Base-by-base conservation (phyloP, 1,140 invertebrate genomes). In the Microplitis demolitor region DNA sequence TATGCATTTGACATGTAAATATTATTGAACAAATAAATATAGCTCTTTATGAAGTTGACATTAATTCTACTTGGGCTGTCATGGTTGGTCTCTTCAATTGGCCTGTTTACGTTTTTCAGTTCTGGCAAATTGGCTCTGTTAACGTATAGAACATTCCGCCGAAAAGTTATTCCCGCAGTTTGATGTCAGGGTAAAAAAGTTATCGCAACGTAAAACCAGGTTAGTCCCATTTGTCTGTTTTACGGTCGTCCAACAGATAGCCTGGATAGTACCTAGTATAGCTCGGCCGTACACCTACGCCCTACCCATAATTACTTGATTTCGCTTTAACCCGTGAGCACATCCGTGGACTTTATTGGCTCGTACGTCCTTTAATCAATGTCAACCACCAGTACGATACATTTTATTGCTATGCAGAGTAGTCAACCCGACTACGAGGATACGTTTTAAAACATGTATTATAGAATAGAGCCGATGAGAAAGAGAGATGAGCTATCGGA, bases 201-300 rank as follows among this genome's bases (percentile, higher is more conserved):
- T 74, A 74, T 74, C 72, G 66, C 68, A 61, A 70, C 72, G 67
- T 74, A 74, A 74, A 74, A 66, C 67, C 45, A 51, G 72, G 67
- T 74, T 74, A 69, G 66, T 66, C 67, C 67, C 72, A 74, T 74
- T 74, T 74, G 67, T 70, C 67, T 64, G 72, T 74, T 74, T 73
- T 74, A 74, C 56, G 72, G 72, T 70, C 61, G 54, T 62, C 63
- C 63, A 66, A 24, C 45, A 66, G 66, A 68, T 63, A 35, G 56
- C 66, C 16, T 64, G 16, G 45, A 51, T 56, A 45, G 66, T 33
- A 33, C 14, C 8, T 3, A 9, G 66, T 69, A 16, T 56, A 14
- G 33, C 31, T 69, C 66, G 24, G 53, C 24, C n/a, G 8, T 11
- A 11, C 33, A 61, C 62, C 56, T 11, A 11, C 33, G 61, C 67